These are phyloP conservation scores for Meles meles DNA, from an alignment of 2,113 vertebrate species.

Conservation along the genomic window DNA sequence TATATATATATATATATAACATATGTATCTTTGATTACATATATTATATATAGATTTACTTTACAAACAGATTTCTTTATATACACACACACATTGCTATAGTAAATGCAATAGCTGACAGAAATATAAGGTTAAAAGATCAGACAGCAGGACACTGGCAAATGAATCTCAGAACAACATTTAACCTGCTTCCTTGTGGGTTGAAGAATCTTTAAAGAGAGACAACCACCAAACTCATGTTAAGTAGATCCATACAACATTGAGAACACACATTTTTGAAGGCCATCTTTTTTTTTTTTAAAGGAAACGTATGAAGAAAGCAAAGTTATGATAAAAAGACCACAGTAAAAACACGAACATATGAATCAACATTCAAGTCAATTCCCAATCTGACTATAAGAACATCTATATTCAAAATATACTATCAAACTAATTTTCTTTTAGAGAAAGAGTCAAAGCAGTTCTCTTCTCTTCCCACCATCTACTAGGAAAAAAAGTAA, in stretches of 20 bases:
- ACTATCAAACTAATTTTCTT: slow-evolving; percentile 74
- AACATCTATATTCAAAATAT: slow-evolving; percentile 78
- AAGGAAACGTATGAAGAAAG: slow-evolving; percentile 12
- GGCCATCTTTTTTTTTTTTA: slow-evolving; percentile 47
- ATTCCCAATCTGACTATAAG: slow-evolving; percentile 47
- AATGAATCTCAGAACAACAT: neutral
- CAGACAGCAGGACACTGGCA: slow-evolving; percentile 25
- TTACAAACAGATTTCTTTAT: slow-evolving; percentile 70
- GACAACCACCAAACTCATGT: slow-evolving; percentile 11
- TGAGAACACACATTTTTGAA: slow-evolving; percentile 56
- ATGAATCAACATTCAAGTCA: slow-evolving; percentile 54
- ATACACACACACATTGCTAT: slow-evolving; percentile 58
- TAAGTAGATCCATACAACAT: slow-evolving; percentile 7
- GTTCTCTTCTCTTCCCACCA: neutral
- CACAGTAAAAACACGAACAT: slow-evolving; percentile 50
- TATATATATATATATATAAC: slow-evolving; percentile 77
- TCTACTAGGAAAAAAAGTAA: neutral
- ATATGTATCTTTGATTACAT: slow-evolving; percentile 75
- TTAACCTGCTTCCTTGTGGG: neutral
- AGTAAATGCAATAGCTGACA: slow-evolving; percentile 61
- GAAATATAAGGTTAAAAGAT: slow-evolving; percentile 26
- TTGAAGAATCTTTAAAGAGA: slow-evolving; percentile 33
- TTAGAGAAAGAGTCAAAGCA: slow-evolving; percentile 51
- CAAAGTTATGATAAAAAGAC: slow-evolving; percentile 34
- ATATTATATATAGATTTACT: slow-evolving; percentile 77